phyloP scores from a whole-genome alignment of 2,797 vertebrate genomes.

The Ispidina picta region DNA sequence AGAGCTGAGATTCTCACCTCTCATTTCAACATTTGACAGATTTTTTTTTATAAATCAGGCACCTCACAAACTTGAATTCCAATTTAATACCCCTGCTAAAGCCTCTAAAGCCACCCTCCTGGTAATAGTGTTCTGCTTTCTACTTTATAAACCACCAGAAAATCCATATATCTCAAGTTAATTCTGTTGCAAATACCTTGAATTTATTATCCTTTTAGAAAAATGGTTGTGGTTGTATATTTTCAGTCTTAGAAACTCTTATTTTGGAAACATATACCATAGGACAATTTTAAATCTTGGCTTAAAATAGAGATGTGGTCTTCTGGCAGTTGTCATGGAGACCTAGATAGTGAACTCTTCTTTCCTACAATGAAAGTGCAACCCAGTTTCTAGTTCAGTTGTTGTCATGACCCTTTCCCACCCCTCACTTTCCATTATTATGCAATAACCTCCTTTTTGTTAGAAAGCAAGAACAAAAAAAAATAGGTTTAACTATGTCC shows the following conservation, averaged over 20 bases:
- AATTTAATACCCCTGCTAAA: conserved; percentile 11
- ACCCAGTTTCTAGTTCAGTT: background rate
- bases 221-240: background rate
- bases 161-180: background rate
- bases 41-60: background rate
- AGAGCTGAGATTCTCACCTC: conserved; percentile 32
- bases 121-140: background rate
- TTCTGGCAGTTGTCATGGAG: background rate
- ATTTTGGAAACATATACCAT: background rate
- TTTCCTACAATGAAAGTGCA: background rate
- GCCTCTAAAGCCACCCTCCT: background rate
- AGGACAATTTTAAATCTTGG: background rate
- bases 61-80: background rate
- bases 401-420: background rate
- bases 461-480: background rate
- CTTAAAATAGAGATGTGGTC: background rate
- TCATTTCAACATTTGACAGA: conserved; percentile 10
- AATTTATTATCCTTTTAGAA: background rate
- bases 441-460: background rate
- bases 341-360: background rate
- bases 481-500: background rate
- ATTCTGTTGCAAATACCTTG: background rate
- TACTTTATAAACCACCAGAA: conserved; percentile 19
- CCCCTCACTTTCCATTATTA: background rate
- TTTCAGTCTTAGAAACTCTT: background rate